phyloP scores from a whole-genome alignment of 2,797 vertebrate genomes.

The Mastacembelus armatus region DNA sequence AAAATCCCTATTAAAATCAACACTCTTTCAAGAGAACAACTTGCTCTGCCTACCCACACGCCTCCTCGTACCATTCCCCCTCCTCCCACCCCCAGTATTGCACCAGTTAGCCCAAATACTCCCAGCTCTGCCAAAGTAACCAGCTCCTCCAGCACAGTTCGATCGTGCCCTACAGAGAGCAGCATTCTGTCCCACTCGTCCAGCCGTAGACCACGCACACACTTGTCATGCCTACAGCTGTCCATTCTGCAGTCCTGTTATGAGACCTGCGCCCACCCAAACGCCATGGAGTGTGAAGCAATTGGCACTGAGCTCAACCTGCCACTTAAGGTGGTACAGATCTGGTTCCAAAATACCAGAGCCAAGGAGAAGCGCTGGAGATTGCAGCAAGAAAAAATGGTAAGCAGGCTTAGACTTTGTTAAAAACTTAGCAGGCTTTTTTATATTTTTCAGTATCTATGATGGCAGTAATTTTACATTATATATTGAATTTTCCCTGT shows the following conservation, averaged over 20 bases:
- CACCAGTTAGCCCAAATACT: constrained; percentile 78
- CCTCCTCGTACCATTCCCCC: constrained; percentile 79
- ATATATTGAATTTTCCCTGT: no score
- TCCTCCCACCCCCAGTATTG: constrained; percentile 81
- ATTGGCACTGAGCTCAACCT: constrained; percentile 91
- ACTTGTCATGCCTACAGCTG: constrained; percentile 92
- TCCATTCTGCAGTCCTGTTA: constrained; percentile 95
- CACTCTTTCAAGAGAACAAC: constrained; percentile 88
- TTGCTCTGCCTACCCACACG: constrained; percentile 85
- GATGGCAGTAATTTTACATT: no score
- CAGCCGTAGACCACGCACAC: constrained; percentile 91
- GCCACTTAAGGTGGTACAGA: constrained; percentile 94
- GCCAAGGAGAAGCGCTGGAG: constrained; percentile 95
- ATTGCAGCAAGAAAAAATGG: constrained; percentile 87
- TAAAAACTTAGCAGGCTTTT: no score
- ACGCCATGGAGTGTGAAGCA: constrained; percentile 92
- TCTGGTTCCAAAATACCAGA: constrained; percentile 96
- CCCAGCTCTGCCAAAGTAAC: constrained; percentile 69
- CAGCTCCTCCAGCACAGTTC: constrained; percentile 59
- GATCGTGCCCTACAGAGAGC: constrained; percentile 76
- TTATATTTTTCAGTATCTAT: no score
- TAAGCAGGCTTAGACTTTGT: constrained; percentile 57
- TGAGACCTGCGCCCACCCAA: constrained; percentile 92
- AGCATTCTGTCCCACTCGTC: constrained; percentile 84
- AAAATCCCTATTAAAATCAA: constrained; percentile 87